These are phyloP conservation scores for Eutrigla gurnardus DNA, from an alignment of 2,797 vertebrate species.

Conservation along the genomic window DNA sequence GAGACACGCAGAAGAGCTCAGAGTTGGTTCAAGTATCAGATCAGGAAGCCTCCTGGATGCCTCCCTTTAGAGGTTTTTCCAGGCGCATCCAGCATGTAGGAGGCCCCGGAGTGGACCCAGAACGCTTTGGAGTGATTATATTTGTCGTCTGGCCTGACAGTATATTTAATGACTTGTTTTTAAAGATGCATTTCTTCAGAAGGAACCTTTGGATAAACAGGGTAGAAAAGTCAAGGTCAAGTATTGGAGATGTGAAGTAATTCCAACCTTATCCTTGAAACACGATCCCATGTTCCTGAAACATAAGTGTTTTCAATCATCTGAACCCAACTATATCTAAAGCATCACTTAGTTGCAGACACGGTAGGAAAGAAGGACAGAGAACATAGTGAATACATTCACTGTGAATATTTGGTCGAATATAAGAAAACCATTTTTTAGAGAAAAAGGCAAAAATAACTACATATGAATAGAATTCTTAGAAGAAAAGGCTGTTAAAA, in stretches of 20 bases:
- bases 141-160: too few relatives aligned
- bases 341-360: not conserved
- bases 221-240: not conserved
- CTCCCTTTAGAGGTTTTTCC: too few relatives aligned
- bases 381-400: not conserved
- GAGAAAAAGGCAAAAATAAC: not conserved
- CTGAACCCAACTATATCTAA: not conserved
- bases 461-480: not conserved
- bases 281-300: not conserved
- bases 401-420: too few relatives aligned
- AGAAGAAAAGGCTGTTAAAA: not conserved
- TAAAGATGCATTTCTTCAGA: slow-evolving; percentile 1
- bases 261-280: not conserved
- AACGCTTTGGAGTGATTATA: too few relatives aligned
- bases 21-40: not conserved
- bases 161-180: not conserved
- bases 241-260: not conserved
- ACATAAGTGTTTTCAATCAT: not conserved
- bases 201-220: not conserved
- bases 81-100: too few relatives aligned
- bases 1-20: not conserved
- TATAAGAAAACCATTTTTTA: too few relatives aligned
- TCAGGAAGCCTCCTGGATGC: too few relatives aligned
- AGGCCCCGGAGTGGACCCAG: too few relatives aligned
- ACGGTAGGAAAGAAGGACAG: not conserved